Base-by-base conservation (phyloP, 2,888 invertebrate species). In the Drosophila putrida region DNA sequence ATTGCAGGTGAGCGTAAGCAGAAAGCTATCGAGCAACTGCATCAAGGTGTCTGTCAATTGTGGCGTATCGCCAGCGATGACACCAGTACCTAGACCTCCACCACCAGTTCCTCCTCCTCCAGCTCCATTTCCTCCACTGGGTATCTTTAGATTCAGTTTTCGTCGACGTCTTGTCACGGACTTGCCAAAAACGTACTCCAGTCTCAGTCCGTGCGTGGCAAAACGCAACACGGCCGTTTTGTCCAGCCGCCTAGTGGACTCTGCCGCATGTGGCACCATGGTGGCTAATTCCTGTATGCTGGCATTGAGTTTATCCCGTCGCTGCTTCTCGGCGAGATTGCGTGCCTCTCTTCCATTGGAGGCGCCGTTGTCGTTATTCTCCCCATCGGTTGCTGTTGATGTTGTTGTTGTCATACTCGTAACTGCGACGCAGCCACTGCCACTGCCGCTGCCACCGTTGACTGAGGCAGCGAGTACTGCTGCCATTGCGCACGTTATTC, bases 161-260 rank as follows among this genome's bases (percentile, higher is more conserved):
- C 85, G 67, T 1, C 78, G 76, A 0, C 79, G 80, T 0, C 82
- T 66, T 4, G 75, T 66, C 0, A 84, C 86, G 6, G 90, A 89
- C 20, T 91, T 91, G n/a, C 90, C 90, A 71, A 91, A 91, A 0
- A 91, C 92, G 92, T 97, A 96, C 90, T 96, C 95, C 78, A 97
- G 94, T 59, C 98, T 94, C 35, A 98, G 94, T 90, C 96, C 97
- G 80, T 97, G 96, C 44, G 97, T 97, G 6, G 97, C 96, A 67
- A 98, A 95, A 78, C 98, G 94, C 57, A 98, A 93, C 61, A 98
- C 96, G 80, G 97, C 97, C 6, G 98, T 98, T 93, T 98, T 98
- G 93, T 98, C 98, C 89, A 97, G 94, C 86, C 96, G 95, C 75
- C 97, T 95, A 54, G 96, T 95, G 69, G 97, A 96, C 88, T 95